These are phyloP conservation scores for Polyploca ridens DNA, from an alignment of 2,888 invertebrate genomes.

Conservation along the genomic window DNA sequence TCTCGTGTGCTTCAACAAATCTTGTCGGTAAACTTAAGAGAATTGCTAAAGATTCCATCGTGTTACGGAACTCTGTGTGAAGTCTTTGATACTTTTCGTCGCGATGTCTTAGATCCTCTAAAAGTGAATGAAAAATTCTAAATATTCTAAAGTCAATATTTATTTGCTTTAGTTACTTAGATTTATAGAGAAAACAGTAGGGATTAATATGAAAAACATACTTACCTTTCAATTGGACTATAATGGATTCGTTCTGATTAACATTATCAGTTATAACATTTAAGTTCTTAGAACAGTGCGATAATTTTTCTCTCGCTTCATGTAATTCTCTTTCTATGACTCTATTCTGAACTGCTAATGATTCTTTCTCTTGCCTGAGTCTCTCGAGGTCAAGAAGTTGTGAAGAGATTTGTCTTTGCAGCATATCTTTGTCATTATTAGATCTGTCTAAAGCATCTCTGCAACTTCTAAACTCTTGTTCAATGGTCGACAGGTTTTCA, in stretches of 20 bases:
- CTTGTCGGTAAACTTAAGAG: slow-evolving; percentile 88
- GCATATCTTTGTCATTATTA: slow-evolving; percentile 88
- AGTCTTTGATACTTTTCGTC: slow-evolving; percentile 88
- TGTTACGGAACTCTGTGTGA: slow-evolving; percentile 88
- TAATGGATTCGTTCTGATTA: slow-evolving; percentile 87
- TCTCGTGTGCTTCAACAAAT: slow-evolving; percentile 91
- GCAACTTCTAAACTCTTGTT: slow-evolving; percentile 87
- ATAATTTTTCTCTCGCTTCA: slow-evolving; percentile 87
- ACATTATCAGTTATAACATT: slow-evolving; percentile 88
- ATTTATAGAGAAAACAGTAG: not conserved
- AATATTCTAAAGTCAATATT: not conserved
- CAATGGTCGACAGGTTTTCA: slow-evolving; percentile 85
- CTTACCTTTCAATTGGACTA: slow-evolving; percentile 88
- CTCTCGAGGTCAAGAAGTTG: slow-evolving; percentile 90
- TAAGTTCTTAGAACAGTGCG: slow-evolving; percentile 86
- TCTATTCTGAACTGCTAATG: slow-evolving; percentile 88
- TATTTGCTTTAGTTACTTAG: no score
- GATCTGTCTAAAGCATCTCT: slow-evolving; percentile 87
- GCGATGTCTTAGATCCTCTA: slow-evolving; percentile 88
- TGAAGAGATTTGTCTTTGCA: slow-evolving; percentile 89
- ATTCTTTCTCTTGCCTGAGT: slow-evolving; percentile 91
- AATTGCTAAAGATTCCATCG: slow-evolving; percentile 89
- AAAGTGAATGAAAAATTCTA: slow-evolving; percentile 25
- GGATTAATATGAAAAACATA: not conserved
- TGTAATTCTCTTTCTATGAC: slow-evolving; percentile 90